phyloP scores from a whole-genome alignment of 2,888 invertebrate genomes.

The Holacanthella duospinosa region DNA sequence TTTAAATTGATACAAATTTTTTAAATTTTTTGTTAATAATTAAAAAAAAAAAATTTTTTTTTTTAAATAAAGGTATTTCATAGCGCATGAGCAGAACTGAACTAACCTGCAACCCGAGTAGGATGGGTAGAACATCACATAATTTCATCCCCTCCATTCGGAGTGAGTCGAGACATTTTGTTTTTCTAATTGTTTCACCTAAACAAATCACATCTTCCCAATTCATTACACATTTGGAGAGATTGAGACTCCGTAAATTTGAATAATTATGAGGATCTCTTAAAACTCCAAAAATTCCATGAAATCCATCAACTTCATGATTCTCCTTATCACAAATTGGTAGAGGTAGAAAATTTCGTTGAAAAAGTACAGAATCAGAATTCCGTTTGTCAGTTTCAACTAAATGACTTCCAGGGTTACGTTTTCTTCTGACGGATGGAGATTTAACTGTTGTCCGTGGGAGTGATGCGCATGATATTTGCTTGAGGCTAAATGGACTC shows the following conservation, averaged over 20 bases:
- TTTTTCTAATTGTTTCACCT: constrained; percentile 48
- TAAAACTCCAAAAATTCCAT: constrained; percentile 44
- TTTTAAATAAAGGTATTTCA: not conserved
- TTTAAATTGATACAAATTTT: no score
- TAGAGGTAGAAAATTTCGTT: constrained; percentile 47
- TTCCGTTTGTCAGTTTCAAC: constrained; percentile 45
- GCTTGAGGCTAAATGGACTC: constrained; percentile 16
- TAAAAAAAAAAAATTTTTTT: not conserved
- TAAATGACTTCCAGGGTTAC: constrained; percentile 44
- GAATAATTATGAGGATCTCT: constrained; percentile 42
- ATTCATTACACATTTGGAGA: constrained; percentile 49
- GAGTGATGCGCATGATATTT: constrained; percentile 21
- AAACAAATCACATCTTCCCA: constrained; percentile 49
- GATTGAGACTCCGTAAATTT: constrained; percentile 48
- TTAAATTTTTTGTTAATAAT: not conserved
- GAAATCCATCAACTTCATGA: constrained; percentile 42
- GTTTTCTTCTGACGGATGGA: constrained; percentile 32
- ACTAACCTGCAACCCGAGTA: constrained; percentile 44
- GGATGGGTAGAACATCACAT: constrained; percentile 48
- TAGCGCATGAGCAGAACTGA: not conserved
- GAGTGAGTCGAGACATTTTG: constrained; percentile 47
- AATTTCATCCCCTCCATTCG: constrained; percentile 48
- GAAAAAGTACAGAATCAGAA: constrained; percentile 49
- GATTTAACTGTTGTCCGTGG: constrained; percentile 27
- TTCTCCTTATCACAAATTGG: constrained; percentile 45